Evolutionary conservation across 2,888 invertebrate genomes (phyloP).

Genomic region (Chaitophorus viminalis): DNA sequence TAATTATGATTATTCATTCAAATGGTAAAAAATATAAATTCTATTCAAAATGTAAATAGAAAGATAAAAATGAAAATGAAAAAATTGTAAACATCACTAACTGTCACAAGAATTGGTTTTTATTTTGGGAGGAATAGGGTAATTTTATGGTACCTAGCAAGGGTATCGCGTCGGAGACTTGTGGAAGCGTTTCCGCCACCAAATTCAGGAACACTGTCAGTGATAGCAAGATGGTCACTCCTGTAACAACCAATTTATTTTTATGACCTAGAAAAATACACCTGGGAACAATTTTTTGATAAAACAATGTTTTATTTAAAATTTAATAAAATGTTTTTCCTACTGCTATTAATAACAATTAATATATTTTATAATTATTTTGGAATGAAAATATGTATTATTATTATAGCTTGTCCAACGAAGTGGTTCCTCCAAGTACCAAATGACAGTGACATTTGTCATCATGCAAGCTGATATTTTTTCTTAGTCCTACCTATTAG

Average conservation of each 20-base stretch:
- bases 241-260: constrained; percentile 72
- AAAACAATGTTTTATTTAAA: constrained; percentile 55
- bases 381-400: not conserved
- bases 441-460: constrained; percentile 60
- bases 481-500: constrained; percentile 63
- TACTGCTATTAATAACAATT: not conserved
- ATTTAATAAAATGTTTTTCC: constrained; percentile 23
- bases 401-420: constrained; percentile 45
- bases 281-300: constrained; percentile 45
- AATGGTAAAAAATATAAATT: constrained; percentile 55
- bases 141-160: constrained; percentile 70
- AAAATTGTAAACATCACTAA: constrained; percentile 63
- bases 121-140: constrained; percentile 64
- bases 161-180: constrained; percentile 74
- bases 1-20: constrained; percentile 38
- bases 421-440: constrained; percentile 63
- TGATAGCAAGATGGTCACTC: constrained; percentile 95
- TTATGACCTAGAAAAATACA: constrained; percentile 58
- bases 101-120: constrained; percentile 53
- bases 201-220: constrained; percentile 98
- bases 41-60: constrained; percentile 62
- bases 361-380: constrained; percentile 2
- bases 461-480: constrained; percentile 53
- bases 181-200: constrained; percentile 95
- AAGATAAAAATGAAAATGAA: constrained; percentile 64